Evolutionary conservation across 1,140 invertebrate genomes (phyloP).

Genomic region (Cydia splendana): DNA sequence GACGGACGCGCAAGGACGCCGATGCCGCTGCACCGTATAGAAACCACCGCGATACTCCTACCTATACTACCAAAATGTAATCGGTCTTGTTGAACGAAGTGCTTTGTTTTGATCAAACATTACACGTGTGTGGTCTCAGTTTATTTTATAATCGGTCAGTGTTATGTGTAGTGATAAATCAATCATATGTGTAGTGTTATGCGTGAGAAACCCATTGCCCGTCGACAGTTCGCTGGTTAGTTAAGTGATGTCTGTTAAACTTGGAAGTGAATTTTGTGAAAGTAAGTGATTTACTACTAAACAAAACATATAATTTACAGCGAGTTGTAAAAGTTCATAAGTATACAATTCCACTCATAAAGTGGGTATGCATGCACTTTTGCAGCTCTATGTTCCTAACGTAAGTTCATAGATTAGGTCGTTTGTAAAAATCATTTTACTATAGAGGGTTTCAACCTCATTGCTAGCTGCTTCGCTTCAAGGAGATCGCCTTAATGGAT

Average conservation of each 20-base stretch:
- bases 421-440: not conserved
- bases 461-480: conserved; percentile 50
- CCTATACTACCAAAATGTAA: conserved; percentile 45
- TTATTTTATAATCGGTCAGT: conserved; percentile 45
- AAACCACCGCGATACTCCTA: conserved; percentile 33
- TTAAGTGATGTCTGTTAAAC: conserved; percentile 55
- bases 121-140: conserved; percentile 51
- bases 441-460: conserved; percentile 4
- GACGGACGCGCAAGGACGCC: conserved; percentile 54
- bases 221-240: not conserved
- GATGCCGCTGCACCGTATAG: conserved; percentile 40
- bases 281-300: conserved; percentile 50
- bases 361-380: not conserved
- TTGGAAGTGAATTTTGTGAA: conserved; percentile 48
- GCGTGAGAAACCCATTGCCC: conserved; percentile 12
- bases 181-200: conserved; percentile 43
- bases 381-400: not conserved
- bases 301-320: not conserved
- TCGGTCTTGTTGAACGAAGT: conserved; percentile 49
- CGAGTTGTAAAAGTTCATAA: too few relatives aligned
- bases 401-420: not conserved
- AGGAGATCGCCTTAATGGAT: conserved; percentile 63
- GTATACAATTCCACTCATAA: not conserved
- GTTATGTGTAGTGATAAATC: conserved; percentile 53
- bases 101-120: conserved; percentile 55